These are phyloP conservation scores for Temnothorax longispinosus DNA, from an alignment of 1,140 invertebrate species.

Conservation along the genomic window DNA sequence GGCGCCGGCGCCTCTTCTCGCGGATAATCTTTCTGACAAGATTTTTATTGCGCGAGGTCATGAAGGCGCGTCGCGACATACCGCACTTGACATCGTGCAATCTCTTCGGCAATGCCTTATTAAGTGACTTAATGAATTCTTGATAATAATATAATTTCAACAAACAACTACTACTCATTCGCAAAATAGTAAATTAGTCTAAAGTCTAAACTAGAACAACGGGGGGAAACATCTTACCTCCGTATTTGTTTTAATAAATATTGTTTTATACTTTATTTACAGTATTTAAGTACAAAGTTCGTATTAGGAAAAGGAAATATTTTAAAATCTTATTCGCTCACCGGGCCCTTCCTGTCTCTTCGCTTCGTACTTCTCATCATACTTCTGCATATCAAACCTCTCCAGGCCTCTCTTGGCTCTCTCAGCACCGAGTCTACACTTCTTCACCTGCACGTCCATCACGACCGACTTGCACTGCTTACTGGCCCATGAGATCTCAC, in stretches of 20 bases:
- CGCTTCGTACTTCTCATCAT: background rate
- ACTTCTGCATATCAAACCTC: conserved; percentile 17
- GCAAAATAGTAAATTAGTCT: background rate
- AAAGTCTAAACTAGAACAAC: background rate
- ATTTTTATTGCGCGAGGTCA: background rate
- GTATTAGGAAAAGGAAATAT: background rate
- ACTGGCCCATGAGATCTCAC: background rate
- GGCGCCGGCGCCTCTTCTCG: background rate
- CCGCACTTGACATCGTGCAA: background rate
- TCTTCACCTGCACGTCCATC: conserved; percentile 41
- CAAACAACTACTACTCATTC: background rate
- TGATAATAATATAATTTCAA: background rate
- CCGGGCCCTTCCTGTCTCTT: background rate
- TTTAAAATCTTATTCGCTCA: background rate
- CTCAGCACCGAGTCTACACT: background rate
- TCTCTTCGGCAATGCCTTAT: background rate
- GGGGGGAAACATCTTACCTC: background rate
- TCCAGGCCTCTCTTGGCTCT: conserved; percentile 32
- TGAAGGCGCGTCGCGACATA: background rate
- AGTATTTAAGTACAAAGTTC: background rate
- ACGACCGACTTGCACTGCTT: conserved; percentile 29
- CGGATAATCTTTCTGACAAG: background rate
- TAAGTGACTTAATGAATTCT: background rate
- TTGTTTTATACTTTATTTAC: background rate
- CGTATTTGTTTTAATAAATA: background rate